A percentile compares a stretch with the other conserved stretches of the same genome.
These are phyloP conservation scores for Lophius americanus DNA, from an alignment of 2,797 vertebrate genomes.

Conservation along the genomic window DNA sequence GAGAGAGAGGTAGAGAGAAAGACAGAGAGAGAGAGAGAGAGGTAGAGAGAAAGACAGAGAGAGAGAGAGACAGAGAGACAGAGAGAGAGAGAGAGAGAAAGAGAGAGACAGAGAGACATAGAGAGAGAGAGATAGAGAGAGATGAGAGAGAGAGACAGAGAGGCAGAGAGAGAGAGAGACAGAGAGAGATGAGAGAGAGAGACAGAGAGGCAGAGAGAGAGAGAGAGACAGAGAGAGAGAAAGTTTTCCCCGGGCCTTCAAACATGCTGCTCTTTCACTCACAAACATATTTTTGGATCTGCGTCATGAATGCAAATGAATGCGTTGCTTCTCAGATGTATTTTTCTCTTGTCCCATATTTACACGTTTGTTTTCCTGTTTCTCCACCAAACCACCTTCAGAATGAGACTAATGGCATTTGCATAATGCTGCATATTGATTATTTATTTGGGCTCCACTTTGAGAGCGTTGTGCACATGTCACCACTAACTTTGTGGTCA, in stretches of 20 bases:
- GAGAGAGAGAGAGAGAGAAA: too few relatives aligned
- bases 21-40: too few relatives aligned
- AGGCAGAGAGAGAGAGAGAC: too few relatives aligned
- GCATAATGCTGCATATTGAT: slow-evolving; percentile 7
- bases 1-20: too few relatives aligned
- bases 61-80: too few relatives aligned
- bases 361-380: not conserved
- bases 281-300: not conserved
- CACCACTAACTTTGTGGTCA: slow-evolving; percentile 43
- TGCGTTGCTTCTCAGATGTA: not conserved
- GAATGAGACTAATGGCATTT: not conserved
- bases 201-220: too few relatives aligned
- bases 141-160: too few relatives aligned
- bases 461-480: slow-evolving; percentile 31
- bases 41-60: too few relatives aligned
- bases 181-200: too few relatives aligned
- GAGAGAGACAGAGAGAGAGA: not conserved
- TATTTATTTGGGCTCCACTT: slow-evolving; percentile 17
- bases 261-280: not conserved
- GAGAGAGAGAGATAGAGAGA: slow-evolving; percentile 13
- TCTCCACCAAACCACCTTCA: not conserved
- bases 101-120: not conserved
- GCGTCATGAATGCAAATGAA: too few relatives aligned
- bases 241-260: slow-evolving; percentile 34
- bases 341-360: not conserved